Conservation (phyloP, 2,113 vertebrate species). For the Beaufortia kweichowensis region DNA sequence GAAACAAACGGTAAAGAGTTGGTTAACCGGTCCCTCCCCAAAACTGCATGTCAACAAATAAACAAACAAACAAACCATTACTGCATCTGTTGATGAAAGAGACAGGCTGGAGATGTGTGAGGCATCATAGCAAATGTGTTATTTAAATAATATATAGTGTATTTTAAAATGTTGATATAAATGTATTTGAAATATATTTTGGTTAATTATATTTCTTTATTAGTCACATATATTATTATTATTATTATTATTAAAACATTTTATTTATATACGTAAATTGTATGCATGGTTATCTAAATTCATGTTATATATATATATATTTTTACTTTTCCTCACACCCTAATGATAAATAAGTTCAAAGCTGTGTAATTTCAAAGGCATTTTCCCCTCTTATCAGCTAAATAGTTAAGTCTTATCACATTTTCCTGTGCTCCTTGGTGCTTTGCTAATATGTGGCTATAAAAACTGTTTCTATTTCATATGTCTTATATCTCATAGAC, state of each 20-base stretch:
- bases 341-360: not conserved
- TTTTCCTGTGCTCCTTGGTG: constrained; percentile 28
- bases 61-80: constrained; percentile 39
- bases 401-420: constrained; percentile 14
- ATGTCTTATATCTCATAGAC: not conserved
- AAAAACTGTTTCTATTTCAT: constrained; percentile 16
- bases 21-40: constrained; percentile 23
- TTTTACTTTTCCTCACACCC: not conserved
- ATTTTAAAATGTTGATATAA: not conserved
- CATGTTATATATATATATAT: no score
- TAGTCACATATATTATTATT: no score
- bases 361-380: not conserved
- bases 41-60: not conserved
- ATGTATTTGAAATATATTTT: not conserved
- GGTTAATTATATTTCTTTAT: no score
- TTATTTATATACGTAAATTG: no score
- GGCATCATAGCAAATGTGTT: not conserved
- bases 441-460: constrained; percentile 1
- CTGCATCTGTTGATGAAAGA: not conserved
- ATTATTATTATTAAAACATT: no score
- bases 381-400: not conserved
- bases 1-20: constrained; percentile 39
- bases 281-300: no score
- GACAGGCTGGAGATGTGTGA: not conserved
- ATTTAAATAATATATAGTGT: not conserved